Evolutionary conservation across 2,888 invertebrate genomes (phyloP).

Genomic region (Andricus quercusramuli): DNA sequence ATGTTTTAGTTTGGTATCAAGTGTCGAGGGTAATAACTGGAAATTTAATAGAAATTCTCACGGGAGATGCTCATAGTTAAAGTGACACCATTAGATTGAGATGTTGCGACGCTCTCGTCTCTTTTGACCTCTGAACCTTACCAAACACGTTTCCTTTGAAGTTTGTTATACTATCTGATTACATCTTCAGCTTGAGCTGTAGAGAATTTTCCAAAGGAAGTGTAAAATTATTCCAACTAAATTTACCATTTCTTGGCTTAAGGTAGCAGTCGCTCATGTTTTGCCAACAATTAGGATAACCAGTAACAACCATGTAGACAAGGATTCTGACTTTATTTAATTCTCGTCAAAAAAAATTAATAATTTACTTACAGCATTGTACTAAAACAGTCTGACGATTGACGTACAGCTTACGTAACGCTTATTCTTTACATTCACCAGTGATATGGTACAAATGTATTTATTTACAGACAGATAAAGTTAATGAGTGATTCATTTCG

Average conservation of each 20-base stretch:
- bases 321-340: slow-evolving; percentile 30
- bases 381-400: slow-evolving; percentile 40
- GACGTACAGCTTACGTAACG: slow-evolving; percentile 32
- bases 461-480: slow-evolving; percentile 34
- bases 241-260: not conserved
- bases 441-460: slow-evolving; percentile 15
- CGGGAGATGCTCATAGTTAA: slow-evolving; percentile 12
- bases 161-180: slow-evolving; percentile 10
- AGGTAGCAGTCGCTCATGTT: not conserved
- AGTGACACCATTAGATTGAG: slow-evolving; percentile 27
- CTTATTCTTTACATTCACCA: slow-evolving; percentile 30
- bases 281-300: no score
- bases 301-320: slow-evolving; percentile 6
- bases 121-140: slow-evolving; percentile 28
- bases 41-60: not conserved
- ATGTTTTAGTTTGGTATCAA: not conserved
- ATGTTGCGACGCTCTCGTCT: slow-evolving; percentile 3
- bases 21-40: not conserved
- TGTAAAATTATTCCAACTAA: not conserved
- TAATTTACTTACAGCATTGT: slow-evolving; percentile 41
- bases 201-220: not conserved
- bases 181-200: slow-evolving; percentile 10
- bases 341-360: slow-evolving; percentile 23
- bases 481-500: slow-evolving; percentile 6
- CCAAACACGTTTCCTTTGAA: slow-evolving; percentile 37